Evolutionary conservation across 2,888 invertebrate genomes (phyloP), one percentile per base, ranked within the genome.

Genomic region (Cataglyphis albicans): DNA sequence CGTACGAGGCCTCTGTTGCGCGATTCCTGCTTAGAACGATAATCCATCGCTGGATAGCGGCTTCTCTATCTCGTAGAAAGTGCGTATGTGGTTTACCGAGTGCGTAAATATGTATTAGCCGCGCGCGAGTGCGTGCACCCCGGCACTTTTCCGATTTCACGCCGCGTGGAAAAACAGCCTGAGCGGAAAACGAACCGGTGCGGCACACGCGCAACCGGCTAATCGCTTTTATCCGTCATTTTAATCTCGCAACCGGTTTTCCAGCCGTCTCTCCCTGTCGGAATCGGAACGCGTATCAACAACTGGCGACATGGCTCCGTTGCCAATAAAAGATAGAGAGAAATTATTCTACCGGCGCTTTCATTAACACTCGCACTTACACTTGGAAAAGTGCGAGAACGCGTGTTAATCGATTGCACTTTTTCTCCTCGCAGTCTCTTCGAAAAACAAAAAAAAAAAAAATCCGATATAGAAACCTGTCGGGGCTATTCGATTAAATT

Each of bases 281-380:
- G 83, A 84, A 88, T 89, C 84, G 87, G 35, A 89, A 86, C 64
- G 83, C 80, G 84, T 84, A 65, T 81, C 87, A 65, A 25, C 86
- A 72, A 83, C 85, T 83, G 80, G 18, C 55, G 21, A 7, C 41
- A 57, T 84, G 55, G 82, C 85, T 87, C 85, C 82, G 75, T 59
- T 75, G 72, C 21, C 89, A 75, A 82, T 87, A 86, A 89, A 87
- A 89, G 84, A 73, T 85, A 81, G 55, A 61, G 59, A 80, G 78
- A 76, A 76, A 65, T 81, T 83, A 87, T 44, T 85, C 64, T 1
- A 44, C 12, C 32, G 25, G 78, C 61, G 59, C 75, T 82, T 76
- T 82, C 86, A 78, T 89, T 84, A 86, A 84, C 81, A 81, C 78
- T 74, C 68, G 61, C n/a, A 38, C 59, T 38, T 55, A 48, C 75